These are phyloP conservation scores for Agelastica alni DNA, from an alignment of 2,888 invertebrate genomes.

Conservation along the genomic window DNA sequence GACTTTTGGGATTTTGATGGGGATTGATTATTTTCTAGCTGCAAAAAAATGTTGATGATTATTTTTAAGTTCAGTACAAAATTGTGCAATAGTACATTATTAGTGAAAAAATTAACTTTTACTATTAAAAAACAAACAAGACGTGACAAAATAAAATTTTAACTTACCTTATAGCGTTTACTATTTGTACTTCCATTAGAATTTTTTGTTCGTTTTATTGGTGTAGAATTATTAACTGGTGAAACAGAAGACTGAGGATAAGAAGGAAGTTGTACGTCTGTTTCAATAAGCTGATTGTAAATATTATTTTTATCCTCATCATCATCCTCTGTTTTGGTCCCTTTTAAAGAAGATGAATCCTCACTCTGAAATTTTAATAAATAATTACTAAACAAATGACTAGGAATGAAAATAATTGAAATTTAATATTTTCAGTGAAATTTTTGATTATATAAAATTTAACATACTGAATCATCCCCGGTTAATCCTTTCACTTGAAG, in stretches of 20 bases:
- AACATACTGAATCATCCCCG: constrained; percentile 56
- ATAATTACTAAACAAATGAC: constrained; percentile 3
- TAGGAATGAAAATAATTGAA: not conserved
- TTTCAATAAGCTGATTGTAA: constrained; percentile 49
- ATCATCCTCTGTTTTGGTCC: constrained; percentile 49
- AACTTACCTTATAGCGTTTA: constrained; percentile 43
- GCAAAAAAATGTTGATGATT: too few species aligned
- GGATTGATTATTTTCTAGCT: constrained; percentile 27
- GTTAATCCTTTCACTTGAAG: constrained; percentile 74
- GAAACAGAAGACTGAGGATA: constrained; percentile 23
- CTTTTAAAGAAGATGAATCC: constrained; percentile 50
- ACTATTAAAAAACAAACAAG: too few species aligned
- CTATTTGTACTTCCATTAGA: constrained; percentile 33
- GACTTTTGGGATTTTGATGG: constrained; percentile 30
- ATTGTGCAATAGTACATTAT: not conserved
- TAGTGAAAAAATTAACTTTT: too few species aligned
- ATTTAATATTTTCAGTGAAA: not conserved
- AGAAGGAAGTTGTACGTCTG: constrained; percentile 43
- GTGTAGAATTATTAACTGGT: constrained; percentile 17
- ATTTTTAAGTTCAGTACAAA: not conserved
- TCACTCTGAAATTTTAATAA: constrained; percentile 46
- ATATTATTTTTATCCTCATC: constrained; percentile 48
- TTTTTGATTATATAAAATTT: not conserved
- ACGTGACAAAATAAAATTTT: too few species aligned
- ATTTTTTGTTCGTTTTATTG: constrained; percentile 41